Percentiles rank a stretch among this genome's conserved stretches.
Evolutionary conservation across 1,140 invertebrate genomes (phyloP).

Genomic region (Brachionus asplanchnoidis): DNA sequence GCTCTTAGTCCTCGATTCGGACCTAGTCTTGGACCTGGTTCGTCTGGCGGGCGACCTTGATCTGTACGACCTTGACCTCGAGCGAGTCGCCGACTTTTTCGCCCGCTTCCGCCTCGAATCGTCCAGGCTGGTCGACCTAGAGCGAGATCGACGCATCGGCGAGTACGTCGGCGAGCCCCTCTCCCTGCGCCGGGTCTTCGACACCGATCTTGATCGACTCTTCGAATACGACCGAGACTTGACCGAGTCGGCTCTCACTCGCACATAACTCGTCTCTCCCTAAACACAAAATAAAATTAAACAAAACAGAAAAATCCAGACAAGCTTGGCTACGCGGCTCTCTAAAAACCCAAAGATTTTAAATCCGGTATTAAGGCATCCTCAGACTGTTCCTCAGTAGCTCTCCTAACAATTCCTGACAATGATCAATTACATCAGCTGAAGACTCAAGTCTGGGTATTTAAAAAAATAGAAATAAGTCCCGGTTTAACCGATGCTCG

Average conservation of each 20-base stretch:
- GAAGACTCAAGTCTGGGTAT: background rate
- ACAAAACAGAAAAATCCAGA: background rate
- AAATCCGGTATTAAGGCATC: background rate
- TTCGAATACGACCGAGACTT: background rate
- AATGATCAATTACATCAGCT: background rate
- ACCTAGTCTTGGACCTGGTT: background rate
- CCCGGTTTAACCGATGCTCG: background rate
- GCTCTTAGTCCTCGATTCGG: background rate
- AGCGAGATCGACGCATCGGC: background rate
- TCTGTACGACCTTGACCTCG: slow-evolving; percentile 13
- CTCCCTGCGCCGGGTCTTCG: background rate
- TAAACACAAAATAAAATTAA: background rate
- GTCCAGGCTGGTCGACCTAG: slow-evolving; percentile 25
- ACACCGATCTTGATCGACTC: background rate
- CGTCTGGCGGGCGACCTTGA: background rate
- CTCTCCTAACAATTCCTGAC: background rate
- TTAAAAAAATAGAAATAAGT: background rate
- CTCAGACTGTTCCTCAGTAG: slow-evolving; percentile 6
- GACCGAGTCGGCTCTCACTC: background rate
- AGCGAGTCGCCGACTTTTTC: background rate
- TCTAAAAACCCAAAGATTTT: background rate
- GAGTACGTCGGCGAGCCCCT: background rate
- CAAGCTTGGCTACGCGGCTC: background rate
- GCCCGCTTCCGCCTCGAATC: background rate
- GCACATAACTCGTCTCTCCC: background rate